phyloP scores from a whole-genome alignment of 1,140 invertebrate genomes.

The Saxidomus purpurata region DNA sequence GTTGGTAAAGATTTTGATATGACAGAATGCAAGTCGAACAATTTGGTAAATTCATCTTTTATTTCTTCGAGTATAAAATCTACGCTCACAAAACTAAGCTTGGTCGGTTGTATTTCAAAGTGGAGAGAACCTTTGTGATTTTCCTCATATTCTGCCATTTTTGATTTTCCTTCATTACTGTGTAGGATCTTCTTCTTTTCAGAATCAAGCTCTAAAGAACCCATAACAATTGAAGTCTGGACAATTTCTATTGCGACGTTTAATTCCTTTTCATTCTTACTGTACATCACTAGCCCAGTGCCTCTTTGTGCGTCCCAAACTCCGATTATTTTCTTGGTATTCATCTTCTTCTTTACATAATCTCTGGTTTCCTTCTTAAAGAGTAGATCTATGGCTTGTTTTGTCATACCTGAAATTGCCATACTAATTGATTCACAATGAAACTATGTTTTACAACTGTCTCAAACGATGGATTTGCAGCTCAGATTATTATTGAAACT shows the following conservation, averaged over 20 bases:
- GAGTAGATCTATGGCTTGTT: slow-evolving; percentile 2
- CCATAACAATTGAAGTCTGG: not conserved
- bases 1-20: not conserved
- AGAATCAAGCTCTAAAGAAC: not conserved
- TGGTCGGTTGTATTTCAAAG: not conserved
- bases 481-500: no score
- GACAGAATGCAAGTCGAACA: slow-evolving; percentile 25
- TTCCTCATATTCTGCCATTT: not conserved
- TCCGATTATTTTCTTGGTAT: slow-evolving; percentile 20
- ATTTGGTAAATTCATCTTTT: slow-evolving; percentile 12
- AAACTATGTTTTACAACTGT: no score
- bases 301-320: slow-evolving; percentile 19
- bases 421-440: no score
- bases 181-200: not conserved
- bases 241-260: not conserved
- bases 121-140: slow-evolving; percentile 28
- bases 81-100: not conserved
- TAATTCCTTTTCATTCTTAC: slow-evolving; percentile 35
- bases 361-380: slow-evolving; percentile 6
- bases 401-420: not conserved
- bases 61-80: not conserved
- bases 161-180: not conserved
- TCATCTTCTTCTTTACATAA: slow-evolving; percentile 15
- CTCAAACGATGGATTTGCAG: no score
- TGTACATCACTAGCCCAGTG: not conserved